Base-by-base conservation (phyloP, 2,797 vertebrate species). In the Betta splendens region DNA sequence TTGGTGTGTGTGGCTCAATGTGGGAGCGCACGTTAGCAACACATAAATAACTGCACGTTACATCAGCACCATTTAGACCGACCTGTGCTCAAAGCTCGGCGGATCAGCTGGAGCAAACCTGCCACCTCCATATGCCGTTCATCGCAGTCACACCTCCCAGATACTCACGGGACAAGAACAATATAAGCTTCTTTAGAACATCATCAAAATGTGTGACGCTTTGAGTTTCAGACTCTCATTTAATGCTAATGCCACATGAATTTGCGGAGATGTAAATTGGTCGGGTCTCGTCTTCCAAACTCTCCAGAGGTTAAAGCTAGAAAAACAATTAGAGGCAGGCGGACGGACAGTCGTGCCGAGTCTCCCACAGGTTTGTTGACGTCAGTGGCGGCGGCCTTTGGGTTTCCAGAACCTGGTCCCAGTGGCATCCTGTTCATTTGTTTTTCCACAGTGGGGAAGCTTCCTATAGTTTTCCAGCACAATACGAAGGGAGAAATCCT, bases 401-500 rank as follows among this genome's bases (percentile, higher is more conserved):
- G 76, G 57, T 59, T 55, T 12, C 45, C 12, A 37, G 35, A 43
- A 33, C 18, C 17, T 8, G 3, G 26, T 52, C 45, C 28, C 57
- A 44, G 45, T 38, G 6, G 50, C 10, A 9, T 67, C 47, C 46
- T 47, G 49, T 42, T 71, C 25, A 5, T 43, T 26, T 52, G 18
- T 72, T 64, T 61, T 59, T 40, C 26, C 59, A 40, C 47, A 35
- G 64, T 15, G 20, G 28, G 54, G 47, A 54, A 42, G 46, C 53
- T 64, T 77, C 51, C 79, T 69, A 51, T 11, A 3, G 22, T 64
- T 78, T 65, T 45, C 54, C 37, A 18, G 49, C 44, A 77, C 60
- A 80, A 76, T 61, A 29, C 35, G 28, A 31, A 57, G n/a, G n/a
- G 15, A 78, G 76, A 76, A 45, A 77, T 86, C 77, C 72, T 81